phyloP scores from a whole-genome alignment of 2,797 vertebrate genomes.

The Eleutherodactylus coqui region DNA sequence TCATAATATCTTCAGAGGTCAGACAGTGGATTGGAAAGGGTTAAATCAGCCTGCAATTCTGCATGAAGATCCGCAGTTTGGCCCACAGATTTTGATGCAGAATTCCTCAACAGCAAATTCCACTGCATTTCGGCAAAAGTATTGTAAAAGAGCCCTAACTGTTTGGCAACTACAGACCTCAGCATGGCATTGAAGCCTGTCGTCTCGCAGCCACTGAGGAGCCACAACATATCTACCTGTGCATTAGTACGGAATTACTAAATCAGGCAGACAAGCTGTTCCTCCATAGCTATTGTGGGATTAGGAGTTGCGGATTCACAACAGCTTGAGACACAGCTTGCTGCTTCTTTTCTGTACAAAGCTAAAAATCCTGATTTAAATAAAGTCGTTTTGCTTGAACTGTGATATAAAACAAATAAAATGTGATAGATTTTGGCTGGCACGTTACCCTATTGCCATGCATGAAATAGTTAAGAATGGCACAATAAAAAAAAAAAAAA shows the following conservation, averaged over 20 bases:
- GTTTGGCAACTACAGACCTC: constrained; percentile 2
- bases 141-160: too few species aligned
- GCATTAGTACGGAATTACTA: not conserved
- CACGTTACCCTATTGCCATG: not conserved
- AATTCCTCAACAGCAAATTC: too few species aligned
- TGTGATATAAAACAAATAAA: constrained; percentile 1
- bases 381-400: constrained; percentile 4
- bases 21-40: too few species aligned
- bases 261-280: not conserved
- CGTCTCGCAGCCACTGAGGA: not conserved
- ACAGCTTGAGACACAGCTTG: constrained; percentile 12
- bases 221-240: not conserved
- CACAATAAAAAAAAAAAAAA: constrained; percentile 44
- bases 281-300: not conserved
- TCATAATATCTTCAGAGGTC: too few species aligned
- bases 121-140: too few species aligned
- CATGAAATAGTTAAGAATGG: constrained; percentile 27
- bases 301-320: not conserved
- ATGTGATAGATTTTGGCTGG: not conserved
- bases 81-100: too few species aligned
- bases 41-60: too few species aligned
- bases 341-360: not conserved
- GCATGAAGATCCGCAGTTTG: too few species aligned
- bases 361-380: not conserved
- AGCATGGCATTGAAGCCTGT: not conserved